Evolutionary conservation across 2,888 invertebrate species (phyloP).

Genomic region (Cheilosia urbana): DNA sequence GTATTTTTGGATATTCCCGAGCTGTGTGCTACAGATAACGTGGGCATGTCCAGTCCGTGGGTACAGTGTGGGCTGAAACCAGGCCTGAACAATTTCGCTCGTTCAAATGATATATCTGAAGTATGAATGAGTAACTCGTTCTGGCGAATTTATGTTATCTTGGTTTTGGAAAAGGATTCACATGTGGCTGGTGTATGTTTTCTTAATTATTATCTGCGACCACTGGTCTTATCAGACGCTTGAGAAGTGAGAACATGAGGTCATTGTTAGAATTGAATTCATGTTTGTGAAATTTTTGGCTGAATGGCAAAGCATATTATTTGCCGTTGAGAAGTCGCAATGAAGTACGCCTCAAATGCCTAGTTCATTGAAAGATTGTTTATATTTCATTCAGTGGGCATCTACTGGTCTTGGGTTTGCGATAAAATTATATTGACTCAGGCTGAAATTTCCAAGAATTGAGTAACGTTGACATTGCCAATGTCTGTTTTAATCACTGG

Average conservation of each 20-base stretch:
- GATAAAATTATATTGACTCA: too few species aligned
- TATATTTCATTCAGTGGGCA: neutral
- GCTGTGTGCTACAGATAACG: slow-evolving; percentile 52
- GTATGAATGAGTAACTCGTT: slow-evolving; percentile 23
- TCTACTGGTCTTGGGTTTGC: too few species aligned
- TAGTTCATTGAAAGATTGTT: neutral
- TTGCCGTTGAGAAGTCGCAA: neutral
- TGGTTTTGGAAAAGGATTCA: slow-evolving; percentile 32
- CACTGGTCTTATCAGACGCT: slow-evolving; percentile 10
- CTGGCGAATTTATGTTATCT: slow-evolving; percentile 17
- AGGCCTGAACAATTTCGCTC: slow-evolving; percentile 1
- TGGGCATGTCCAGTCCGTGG: neutral
- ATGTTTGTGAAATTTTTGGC: neutral
- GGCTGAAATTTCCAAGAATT: too few species aligned
- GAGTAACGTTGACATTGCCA: too few species aligned
- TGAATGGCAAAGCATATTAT: neutral
- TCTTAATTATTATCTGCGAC: slow-evolving; percentile 18
- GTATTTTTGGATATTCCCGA: slow-evolving; percentile 62
- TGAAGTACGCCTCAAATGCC: neutral
- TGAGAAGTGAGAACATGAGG: neutral
- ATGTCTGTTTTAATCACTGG: too few species aligned
- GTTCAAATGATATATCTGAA: slow-evolving; percentile 8
- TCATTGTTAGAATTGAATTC: slow-evolving; percentile 7
- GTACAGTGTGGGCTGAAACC: slow-evolving; percentile 17
- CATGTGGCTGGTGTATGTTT: slow-evolving; percentile 20